phyloP scores from a whole-genome alignment of 2,797 vertebrate species.

The Rhinoraja longicauda region DNA sequence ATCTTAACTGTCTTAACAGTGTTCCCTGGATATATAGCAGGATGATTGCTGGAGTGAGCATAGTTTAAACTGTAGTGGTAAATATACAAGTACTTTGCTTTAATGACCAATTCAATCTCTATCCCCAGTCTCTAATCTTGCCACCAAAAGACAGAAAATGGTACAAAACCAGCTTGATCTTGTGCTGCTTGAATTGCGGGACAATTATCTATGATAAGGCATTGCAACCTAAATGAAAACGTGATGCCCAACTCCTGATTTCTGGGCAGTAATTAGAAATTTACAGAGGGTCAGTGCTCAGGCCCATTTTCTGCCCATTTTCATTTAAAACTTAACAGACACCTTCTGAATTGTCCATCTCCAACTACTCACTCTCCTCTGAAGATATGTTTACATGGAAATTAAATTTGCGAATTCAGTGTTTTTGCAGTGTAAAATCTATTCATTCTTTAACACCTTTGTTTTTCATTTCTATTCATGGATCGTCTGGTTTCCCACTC shows the following conservation, averaged over 20 bases:
- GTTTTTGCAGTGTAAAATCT: too few species aligned
- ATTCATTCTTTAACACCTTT: background rate
- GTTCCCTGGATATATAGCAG: background rate
- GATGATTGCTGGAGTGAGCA: too few species aligned
- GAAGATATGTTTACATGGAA: too few species aligned
- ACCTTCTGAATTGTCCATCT: background rate
- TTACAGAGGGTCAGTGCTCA: too few species aligned
- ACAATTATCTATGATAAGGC: background rate
- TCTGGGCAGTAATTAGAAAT: too few species aligned
- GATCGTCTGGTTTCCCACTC: background rate
- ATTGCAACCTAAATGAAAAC: background rate
- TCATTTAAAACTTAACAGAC: background rate
- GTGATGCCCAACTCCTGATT: background rate
- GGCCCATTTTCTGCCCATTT: background rate
- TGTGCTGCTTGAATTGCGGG: background rate
- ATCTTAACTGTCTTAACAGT: background rate
- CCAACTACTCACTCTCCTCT: too few species aligned
- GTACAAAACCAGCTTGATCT: background rate
- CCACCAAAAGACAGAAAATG: background rate
- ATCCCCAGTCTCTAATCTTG: too few species aligned
- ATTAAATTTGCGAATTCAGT: too few species aligned
- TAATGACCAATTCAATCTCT: background rate
- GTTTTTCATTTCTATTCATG: background rate
- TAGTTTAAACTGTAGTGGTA: background rate
- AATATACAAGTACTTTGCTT: background rate